These are phyloP conservation scores for Beris chalybata DNA, from an alignment of 2,888 invertebrate species.

Conservation along the genomic window DNA sequence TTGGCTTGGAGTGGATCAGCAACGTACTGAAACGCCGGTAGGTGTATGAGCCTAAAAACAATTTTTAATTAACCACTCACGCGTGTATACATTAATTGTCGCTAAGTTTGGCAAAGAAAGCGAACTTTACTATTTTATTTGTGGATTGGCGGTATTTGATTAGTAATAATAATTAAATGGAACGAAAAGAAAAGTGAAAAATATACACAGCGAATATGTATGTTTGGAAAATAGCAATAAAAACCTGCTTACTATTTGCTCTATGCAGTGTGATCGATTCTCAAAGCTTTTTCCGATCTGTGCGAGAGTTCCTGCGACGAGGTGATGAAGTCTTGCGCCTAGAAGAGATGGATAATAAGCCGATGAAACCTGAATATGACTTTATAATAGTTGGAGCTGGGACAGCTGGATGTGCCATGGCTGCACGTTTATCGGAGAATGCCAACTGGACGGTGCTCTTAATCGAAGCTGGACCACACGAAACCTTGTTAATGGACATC, in stretches of 20 bases:
- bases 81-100: conserved; percentile 5
- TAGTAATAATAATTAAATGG: background rate
- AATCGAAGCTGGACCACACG: conserved; percentile 72
- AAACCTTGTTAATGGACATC: conserved; percentile 74
- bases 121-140: background rate
- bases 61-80: background rate
- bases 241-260: background rate
- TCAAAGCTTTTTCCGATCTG: conserved; percentile 43
- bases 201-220: conserved; percentile 8
- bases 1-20: conserved; percentile 6
- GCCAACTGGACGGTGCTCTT: conserved; percentile 67
- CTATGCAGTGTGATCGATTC: conserved; percentile 9
- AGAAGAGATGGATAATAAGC: conserved; percentile 50
- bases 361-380: conserved; percentile 63
- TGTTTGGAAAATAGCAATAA: background rate
- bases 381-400: conserved; percentile 80
- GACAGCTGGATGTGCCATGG: conserved; percentile 76
- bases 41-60: background rate
- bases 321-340: conserved; percentile 50
- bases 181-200: conserved; percentile 11
- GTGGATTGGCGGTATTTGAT: background rate
- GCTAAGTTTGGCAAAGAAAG: background rate
- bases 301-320: conserved; percentile 50
- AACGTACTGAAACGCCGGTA: background rate
- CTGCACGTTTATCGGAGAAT: conserved; percentile 72